These are phyloP conservation scores for Polietes domitor DNA, from an alignment of 2,888 invertebrate species.

Conservation along the genomic window DNA sequence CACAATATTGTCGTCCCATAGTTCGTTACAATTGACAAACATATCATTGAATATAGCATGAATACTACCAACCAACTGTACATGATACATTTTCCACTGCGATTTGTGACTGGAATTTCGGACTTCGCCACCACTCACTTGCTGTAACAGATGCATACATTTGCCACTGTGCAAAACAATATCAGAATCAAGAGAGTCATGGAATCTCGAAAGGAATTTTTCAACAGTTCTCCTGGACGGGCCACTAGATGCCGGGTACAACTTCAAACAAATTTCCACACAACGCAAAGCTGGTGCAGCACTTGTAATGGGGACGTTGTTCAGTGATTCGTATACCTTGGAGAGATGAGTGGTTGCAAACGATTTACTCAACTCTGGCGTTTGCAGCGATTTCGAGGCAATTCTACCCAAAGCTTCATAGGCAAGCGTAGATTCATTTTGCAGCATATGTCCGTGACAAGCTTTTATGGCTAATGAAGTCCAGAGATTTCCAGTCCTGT, in stretches of 20 bases:
- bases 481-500: conserved; percentile 72
- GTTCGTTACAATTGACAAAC: conserved; percentile 71
- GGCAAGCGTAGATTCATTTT: conserved; percentile 6
- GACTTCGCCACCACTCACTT: conserved; percentile 74
- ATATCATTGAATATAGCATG: conserved; percentile 71
- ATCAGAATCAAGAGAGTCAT: conserved; percentile 70
- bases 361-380: conserved; percentile 73
- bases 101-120: conserved; percentile 73
- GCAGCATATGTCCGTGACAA: conserved; percentile 68
- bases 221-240: conserved; percentile 71
- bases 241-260: conserved; percentile 74
- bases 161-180: conserved; percentile 71
- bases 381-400: conserved; percentile 69
- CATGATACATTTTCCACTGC: conserved; percentile 74
- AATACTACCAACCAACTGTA: conserved; percentile 71
- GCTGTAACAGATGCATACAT: conserved; percentile 76
- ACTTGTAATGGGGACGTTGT: conserved; percentile 57
- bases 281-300: conserved; percentile 71
- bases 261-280: conserved; percentile 72
- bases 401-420: conserved; percentile 67
- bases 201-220: conserved; percentile 71
- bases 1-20: conserved; percentile 69
- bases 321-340: conserved; percentile 72
- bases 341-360: conserved; percentile 70
- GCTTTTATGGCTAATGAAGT: conserved; percentile 71